Conservation (phyloP, 2,888 invertebrate genomes). For the Macrosiphum euphorbiae region DNA sequence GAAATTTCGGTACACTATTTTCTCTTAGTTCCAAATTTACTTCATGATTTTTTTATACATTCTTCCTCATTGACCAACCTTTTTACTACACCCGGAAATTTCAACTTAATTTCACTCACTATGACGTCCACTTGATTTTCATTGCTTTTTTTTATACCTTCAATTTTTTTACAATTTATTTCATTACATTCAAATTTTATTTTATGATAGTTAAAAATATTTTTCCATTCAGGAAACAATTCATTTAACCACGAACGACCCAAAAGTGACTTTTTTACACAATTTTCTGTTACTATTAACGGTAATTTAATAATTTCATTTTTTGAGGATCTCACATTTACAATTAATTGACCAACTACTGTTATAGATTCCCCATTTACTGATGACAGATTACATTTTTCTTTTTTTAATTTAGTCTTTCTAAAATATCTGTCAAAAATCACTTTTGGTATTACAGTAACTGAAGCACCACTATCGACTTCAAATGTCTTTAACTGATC, state of each 20-base stretch:
- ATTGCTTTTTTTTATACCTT: too few relatives aligned
- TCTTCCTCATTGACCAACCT: slow-evolving; percentile 10
- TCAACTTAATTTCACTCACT: too few relatives aligned
- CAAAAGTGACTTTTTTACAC: too few relatives aligned
- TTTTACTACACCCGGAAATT: too few relatives aligned
- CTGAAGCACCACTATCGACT: neutral
- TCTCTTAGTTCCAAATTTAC: neutral
- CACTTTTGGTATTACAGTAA: neutral
- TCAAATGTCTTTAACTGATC: neutral
- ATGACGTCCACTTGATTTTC: too few relatives aligned
- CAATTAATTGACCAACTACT: neutral
- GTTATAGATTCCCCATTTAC: neutral
- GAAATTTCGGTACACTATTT: neutral
- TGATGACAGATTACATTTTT: neutral
- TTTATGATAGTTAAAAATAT: too few relatives aligned
- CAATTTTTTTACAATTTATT: too few relatives aligned
- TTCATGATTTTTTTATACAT: slow-evolving; percentile 3
- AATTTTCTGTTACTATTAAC: neutral
- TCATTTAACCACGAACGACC: too few relatives aligned
- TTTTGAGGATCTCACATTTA: neutral
- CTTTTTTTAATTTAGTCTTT: neutral
- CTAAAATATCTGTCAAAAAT: neutral
- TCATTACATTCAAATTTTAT: too few relatives aligned
- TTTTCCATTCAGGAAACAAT: too few relatives aligned
- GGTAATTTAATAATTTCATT: slow-evolving; percentile 11